A percentile compares a stretch with the other conserved stretches of the same genome.
Evolutionary conservation across 2,888 invertebrate genomes (phyloP).

Genomic region (Tethea ocularis): DNA sequence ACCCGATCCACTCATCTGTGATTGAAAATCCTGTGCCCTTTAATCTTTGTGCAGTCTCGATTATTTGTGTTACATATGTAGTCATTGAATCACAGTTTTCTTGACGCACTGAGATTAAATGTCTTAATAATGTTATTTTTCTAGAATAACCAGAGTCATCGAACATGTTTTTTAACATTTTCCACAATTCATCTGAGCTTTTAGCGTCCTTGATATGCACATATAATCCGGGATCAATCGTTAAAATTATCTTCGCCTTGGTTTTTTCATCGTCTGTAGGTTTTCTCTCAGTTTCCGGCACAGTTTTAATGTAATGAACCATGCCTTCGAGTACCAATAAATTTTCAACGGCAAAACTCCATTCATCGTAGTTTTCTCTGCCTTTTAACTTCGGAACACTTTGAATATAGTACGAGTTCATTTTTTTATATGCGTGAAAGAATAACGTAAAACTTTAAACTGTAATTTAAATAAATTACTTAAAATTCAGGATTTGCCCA

Average conservation of each 20-base stretch:
- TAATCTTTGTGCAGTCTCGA: conserved; percentile 30
- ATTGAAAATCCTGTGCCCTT: conserved; percentile 31
- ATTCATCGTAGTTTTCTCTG: no score
- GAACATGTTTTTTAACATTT: conserved; percentile 24
- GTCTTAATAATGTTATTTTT: conserved; percentile 27
- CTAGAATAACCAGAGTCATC: conserved; percentile 31
- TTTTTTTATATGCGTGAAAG: no score
- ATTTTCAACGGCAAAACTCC: no score
- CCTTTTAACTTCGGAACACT: no score
- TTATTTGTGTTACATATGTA: conserved; percentile 27
- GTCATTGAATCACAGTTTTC: conserved; percentile 32
- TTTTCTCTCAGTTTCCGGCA: no score
- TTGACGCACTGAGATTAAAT: conserved; percentile 26
- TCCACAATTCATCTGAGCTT: conserved; percentile 21
- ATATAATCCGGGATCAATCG: conserved; percentile 24
- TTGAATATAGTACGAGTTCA: no score
- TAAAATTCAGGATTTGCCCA: no score
- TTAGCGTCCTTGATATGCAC: conserved; percentile 23
- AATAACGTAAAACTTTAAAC: no score
- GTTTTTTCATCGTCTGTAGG: conserved; percentile 21
- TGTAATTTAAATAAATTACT: no score
- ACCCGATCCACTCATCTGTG: conserved; percentile 28
- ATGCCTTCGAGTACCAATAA: no score
- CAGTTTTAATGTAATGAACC: not conserved
- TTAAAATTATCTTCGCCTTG: conserved; percentile 28